These are phyloP conservation scores for Saturnia pavonia DNA, from an alignment of 2,888 invertebrate species.

Conservation along the genomic window DNA sequence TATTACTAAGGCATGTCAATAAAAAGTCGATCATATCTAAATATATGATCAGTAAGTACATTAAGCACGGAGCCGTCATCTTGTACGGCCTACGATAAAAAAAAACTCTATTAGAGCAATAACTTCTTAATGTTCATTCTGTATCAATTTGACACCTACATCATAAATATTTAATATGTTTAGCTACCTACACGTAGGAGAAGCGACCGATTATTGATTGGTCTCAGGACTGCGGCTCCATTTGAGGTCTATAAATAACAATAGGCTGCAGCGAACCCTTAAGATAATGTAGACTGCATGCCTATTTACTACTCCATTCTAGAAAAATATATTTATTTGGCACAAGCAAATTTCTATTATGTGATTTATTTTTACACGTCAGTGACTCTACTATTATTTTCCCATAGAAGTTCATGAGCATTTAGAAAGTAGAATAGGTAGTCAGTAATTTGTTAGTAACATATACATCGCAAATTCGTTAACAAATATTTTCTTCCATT, in stretches of 20 bases:
- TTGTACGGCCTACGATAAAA: not conserved
- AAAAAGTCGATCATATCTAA: not conserved
- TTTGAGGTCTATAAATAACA: not conserved
- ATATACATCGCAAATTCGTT: too few relatives aligned
- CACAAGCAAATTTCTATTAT: too few relatives aligned
- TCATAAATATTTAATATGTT: not conserved
- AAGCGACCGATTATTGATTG: not conserved
- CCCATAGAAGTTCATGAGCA: too few relatives aligned
- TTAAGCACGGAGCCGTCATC: too few relatives aligned
- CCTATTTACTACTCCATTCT: not conserved
- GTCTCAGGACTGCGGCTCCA: not conserved
- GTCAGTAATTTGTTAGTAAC: too few relatives aligned
- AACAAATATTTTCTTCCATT: too few relatives aligned
- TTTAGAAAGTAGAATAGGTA: too few relatives aligned
- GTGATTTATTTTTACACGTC: too few relatives aligned
- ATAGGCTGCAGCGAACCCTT: not conserved
- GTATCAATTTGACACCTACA: not conserved
- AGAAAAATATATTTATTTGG: too few relatives aligned
- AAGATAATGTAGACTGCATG: not conserved
- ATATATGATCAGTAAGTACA: too few relatives aligned
- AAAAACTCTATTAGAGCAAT: not conserved
- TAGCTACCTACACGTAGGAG: not conserved
- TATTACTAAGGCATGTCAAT: not conserved
- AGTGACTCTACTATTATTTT: too few relatives aligned
- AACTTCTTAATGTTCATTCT: not conserved